phyloP scores from a whole-genome alignment of 2,113 vertebrate species.

The Antennarius striatus region DNA sequence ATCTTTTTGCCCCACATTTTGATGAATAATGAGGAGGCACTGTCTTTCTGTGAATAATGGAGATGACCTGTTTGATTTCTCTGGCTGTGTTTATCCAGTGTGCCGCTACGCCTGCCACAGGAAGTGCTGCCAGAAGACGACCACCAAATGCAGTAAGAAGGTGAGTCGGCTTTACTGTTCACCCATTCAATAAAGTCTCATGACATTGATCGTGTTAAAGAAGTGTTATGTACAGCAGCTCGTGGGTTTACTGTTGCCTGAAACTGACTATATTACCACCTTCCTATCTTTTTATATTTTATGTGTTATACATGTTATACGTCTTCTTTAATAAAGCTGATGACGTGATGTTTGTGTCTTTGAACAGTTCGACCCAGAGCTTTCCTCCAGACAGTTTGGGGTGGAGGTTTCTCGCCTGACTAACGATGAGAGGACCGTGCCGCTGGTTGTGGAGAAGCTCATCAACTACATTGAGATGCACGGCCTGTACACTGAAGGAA shows the following conservation, averaged over 20 bases:
- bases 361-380: slow-evolving; percentile 90
- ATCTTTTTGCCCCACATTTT: slow-evolving; percentile 1
- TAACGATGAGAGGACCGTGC: slow-evolving; percentile 91
- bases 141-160: slow-evolving; percentile 94
- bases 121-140: slow-evolving; percentile 95
- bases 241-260: too few species aligned
- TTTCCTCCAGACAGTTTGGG: slow-evolving; percentile 92
- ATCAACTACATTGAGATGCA: slow-evolving; percentile 99
- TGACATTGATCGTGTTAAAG: slow-evolving; percentile 40
- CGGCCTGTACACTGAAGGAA: slow-evolving; percentile 95
- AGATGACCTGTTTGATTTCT: slow-evolving; percentile 64
- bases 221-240: slow-evolving; percentile 1
- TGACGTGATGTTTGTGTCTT: slow-evolving; percentile 20
- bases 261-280: too few species aligned
- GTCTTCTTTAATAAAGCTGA: neutral
- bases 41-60: slow-evolving; percentile 65
- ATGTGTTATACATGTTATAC: neutral
- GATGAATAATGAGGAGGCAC: slow-evolving; percentile 66
- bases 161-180: slow-evolving; percentile 75
- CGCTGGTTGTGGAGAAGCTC: slow-evolving; percentile 94
- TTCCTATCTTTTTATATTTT: too few species aligned
- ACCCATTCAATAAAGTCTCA: slow-evolving; percentile 24
- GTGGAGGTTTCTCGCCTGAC: slow-evolving; percentile 94
- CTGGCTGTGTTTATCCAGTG: slow-evolving; percentile 83
- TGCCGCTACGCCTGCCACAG: slow-evolving; percentile 97